phyloP scores from a whole-genome alignment of 2,888 invertebrate species.

The Drosophila greeni region DNA sequence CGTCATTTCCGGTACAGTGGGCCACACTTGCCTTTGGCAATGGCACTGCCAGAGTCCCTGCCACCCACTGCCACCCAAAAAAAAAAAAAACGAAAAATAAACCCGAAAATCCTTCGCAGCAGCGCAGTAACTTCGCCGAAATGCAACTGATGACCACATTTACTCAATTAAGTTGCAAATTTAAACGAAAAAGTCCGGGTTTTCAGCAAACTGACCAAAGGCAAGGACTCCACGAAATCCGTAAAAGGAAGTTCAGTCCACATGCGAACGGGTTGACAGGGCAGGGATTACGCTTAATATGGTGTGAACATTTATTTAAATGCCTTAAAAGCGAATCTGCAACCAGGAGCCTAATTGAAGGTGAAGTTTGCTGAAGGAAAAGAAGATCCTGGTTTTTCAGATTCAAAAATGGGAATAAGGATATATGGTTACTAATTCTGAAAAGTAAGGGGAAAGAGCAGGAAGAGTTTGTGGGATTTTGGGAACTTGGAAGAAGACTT shows the following conservation, averaged over 20 bases:
- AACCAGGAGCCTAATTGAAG: slow-evolving; percentile 29
- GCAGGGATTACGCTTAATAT: slow-evolving; percentile 46
- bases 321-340: slow-evolving; percentile 20
- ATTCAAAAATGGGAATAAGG: not conserved
- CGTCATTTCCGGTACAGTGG: slow-evolving; percentile 49
- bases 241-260: slow-evolving; percentile 2
- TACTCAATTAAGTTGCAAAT: slow-evolving; percentile 61
- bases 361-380: slow-evolving; percentile 18
- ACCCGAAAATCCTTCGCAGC: slow-evolving; percentile 2
- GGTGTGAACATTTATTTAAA: slow-evolving; percentile 50
- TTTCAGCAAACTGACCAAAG: slow-evolving; percentile 2
- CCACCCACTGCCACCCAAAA: not conserved
- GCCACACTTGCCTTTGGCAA: slow-evolving; percentile 38
- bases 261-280: slow-evolving; percentile 23
- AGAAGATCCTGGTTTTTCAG: not conserved
- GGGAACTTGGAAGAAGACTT: not conserved
- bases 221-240: slow-evolving; percentile 1
- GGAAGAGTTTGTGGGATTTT: not conserved
- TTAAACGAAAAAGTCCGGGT: slow-evolving; percentile 19
- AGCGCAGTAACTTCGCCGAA: slow-evolving; percentile 26
- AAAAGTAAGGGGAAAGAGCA: not conserved
- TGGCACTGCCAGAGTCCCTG: not conserved
- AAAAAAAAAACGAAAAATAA: not conserved
- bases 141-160: slow-evolving; percentile 57
- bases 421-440: slow-evolving; percentile 11